These are phyloP conservation scores for Himalopsyche kuldschensis DNA, from an alignment of 2,888 invertebrate genomes.

Conservation along the genomic window DNA sequence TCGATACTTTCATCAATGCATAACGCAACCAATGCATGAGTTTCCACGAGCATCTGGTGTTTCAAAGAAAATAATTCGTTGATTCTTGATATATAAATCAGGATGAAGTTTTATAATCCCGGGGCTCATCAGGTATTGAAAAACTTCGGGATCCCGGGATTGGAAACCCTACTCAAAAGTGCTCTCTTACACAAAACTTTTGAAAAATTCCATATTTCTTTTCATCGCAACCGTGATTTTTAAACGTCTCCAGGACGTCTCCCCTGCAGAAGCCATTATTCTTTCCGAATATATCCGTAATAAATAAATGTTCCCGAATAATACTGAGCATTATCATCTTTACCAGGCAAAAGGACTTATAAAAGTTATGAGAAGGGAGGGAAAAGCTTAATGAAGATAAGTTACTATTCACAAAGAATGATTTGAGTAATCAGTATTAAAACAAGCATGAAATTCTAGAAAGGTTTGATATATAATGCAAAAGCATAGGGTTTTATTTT, in stretches of 20 bases:
- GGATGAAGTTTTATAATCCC: too few species aligned
- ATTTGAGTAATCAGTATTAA: background rate
- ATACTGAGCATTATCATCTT: background rate
- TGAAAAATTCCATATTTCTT: background rate
- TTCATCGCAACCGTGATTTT: background rate
- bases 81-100: too few species aligned
- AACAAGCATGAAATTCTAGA: background rate
- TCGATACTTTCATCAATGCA: too few species aligned
- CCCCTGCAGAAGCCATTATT: background rate
- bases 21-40: too few species aligned
- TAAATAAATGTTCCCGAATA: background rate
- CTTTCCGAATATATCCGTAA: background rate
- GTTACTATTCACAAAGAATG: too few species aligned
- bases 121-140: too few species aligned
- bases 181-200: background rate
- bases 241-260: background rate
- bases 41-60: too few species aligned
- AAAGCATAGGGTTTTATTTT: too few species aligned
- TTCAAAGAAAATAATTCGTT: too few species aligned
- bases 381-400: background rate
- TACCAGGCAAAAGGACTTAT: background rate
- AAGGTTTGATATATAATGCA: background rate
- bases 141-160: too few species aligned
- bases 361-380: background rate
- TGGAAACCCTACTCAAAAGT: background rate